Evolutionary conservation across 2,888 invertebrate species (phyloP), one percentile per base, ranked within the genome.

Genomic region (Drosophila ustulata): DNA sequence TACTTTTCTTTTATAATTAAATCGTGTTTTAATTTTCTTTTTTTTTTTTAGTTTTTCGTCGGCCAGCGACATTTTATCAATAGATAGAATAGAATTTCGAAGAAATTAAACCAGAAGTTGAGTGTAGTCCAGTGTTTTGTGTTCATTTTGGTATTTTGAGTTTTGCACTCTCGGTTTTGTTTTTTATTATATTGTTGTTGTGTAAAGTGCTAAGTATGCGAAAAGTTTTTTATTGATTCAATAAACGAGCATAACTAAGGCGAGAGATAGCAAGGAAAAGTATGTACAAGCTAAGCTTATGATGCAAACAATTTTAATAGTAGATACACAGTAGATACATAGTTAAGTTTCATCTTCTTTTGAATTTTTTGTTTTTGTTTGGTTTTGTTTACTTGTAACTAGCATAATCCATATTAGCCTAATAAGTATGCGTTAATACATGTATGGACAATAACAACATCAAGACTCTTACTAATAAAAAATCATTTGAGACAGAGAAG

Each of bases 21-120:
- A 64, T 61, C 50, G 28, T 30, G 23, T 30, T 30, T 18, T 18
- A 18, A 18, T 18, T 18, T 30, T 30, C 30, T 34, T 9, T 34
- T 34, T 9, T 34, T 34, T 39, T 57, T n/a, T 43, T 47, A 45
- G 52, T 74, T 75, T 74, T 84, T 84, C 87, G 87, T 87, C 88
- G 89, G 77, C 85, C 88, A 88, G 90, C 86, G 82, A 88, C 84
- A 75, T 88, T 85, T 80, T 71, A 49, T 70, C 58, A 73, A 57
- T 62, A 55, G 50, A 52, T 55, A 39, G 53, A 41, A 34, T 34
- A 3, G 34, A 9, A 34, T 34, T 3, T 66, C 37, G 18, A 28
- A 45, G 18, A 2, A 52, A 41, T 28, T 49, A 37, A 57, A 57
- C 6, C 45, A 47, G 26, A 45, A 18, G 18, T 50, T 52, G 26